Evolutionary conservation across 2,888 invertebrate species (phyloP).

Genomic region (Cryptocephalus primarius): DNA sequence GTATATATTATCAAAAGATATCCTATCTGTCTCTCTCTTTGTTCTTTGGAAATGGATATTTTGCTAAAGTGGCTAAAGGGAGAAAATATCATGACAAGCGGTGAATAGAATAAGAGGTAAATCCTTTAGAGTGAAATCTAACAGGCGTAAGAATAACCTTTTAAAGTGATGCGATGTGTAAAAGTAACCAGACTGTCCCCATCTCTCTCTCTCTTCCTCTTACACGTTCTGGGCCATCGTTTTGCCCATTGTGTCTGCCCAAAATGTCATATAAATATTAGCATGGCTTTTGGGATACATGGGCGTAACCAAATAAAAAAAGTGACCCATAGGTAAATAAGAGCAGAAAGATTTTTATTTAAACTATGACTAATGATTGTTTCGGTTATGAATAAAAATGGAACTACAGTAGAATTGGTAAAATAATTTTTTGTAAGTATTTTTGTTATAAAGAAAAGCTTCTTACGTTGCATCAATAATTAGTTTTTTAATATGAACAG

Average conservation of each 20-base stretch:
- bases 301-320: too few relatives aligned
- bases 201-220: slow-evolving; percentile 14
- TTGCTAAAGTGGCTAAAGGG: not conserved
- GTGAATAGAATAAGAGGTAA: slow-evolving; percentile 10
- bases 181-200: slow-evolving; percentile 18
- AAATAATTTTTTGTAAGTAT: too few relatives aligned
- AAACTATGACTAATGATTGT: too few relatives aligned
- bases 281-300: slow-evolving; percentile 22
- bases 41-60: not conserved
- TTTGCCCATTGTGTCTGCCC: slow-evolving; percentile 25
- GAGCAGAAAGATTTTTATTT: too few relatives aligned
- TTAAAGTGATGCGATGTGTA: slow-evolving; percentile 25
- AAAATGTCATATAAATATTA: slow-evolving; percentile 32
- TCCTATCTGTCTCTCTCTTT: too few relatives aligned
- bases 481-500: too few relatives aligned
- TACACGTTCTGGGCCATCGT: not conserved
- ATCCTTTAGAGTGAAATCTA: slow-evolving; percentile 19
- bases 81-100: slow-evolving; percentile 8
- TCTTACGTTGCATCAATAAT: too few relatives aligned
- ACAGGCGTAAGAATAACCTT: slow-evolving; percentile 24
- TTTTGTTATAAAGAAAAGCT: too few relatives aligned
- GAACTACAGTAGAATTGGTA: too few relatives aligned
- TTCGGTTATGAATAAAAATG: too few relatives aligned
- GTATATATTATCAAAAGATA: too few relatives aligned
- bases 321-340: too few relatives aligned